Conservation (phyloP, 1,140 invertebrate genomes). For the Phocides pigmalion region DNA sequence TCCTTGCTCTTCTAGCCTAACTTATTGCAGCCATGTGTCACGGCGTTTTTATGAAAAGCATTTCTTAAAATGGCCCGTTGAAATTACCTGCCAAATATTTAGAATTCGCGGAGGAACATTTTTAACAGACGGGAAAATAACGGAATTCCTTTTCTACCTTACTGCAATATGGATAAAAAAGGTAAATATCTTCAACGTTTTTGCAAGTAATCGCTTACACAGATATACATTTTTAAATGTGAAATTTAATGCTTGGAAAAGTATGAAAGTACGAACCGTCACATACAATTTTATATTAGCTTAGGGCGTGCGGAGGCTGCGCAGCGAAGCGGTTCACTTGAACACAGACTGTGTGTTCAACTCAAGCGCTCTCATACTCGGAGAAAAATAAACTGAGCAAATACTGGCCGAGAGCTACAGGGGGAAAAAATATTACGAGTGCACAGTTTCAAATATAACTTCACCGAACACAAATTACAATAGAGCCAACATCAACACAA, state of each 20-base stretch:
- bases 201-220: neutral
- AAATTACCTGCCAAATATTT: slow-evolving; percentile 40
- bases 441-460: slow-evolving; percentile 54
- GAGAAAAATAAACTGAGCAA: slow-evolving; percentile 69
- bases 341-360: slow-evolving; percentile 63
- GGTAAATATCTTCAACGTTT: neutral
- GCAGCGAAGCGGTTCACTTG: slow-evolving; percentile 59
- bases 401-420: slow-evolving; percentile 51
- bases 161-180: neutral
- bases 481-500: slow-evolving; percentile 39
- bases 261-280: slow-evolving; percentile 36
- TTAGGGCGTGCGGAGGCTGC: slow-evolving; percentile 48
- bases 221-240: slow-evolving; percentile 22
- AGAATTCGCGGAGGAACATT: neutral
- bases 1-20: slow-evolving; percentile 56
- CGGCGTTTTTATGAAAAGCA: slow-evolving; percentile 61
- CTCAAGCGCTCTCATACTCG: slow-evolving; percentile 56
- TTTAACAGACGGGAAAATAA: neutral
- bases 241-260: slow-evolving; percentile 36
- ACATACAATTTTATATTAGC: slow-evolving; percentile 59
- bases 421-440: slow-evolving; percentile 55
- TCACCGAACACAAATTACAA: slow-evolving; percentile 44
- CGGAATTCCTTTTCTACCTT: no score
- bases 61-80: slow-evolving; percentile 31
- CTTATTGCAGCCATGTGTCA: slow-evolving; percentile 69